phyloP scores from a whole-genome alignment of 2,113 vertebrate genomes.

The Gopherus flavomarginatus region DNA sequence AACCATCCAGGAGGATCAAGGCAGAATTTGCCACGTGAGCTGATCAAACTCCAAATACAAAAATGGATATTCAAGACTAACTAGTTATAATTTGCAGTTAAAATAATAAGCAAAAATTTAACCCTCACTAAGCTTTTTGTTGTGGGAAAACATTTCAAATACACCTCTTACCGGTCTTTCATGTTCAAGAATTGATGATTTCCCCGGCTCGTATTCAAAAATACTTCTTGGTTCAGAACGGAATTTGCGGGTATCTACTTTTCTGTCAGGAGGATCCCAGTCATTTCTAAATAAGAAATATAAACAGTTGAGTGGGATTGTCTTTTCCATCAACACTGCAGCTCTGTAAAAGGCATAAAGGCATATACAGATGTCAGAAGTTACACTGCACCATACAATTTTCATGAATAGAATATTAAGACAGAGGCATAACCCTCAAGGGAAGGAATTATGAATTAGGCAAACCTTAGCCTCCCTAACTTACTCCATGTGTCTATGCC shows the following conservation, averaged over 20 bases:
- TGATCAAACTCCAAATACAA: not conserved
- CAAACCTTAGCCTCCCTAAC: not conserved
- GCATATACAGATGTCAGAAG: not conserved
- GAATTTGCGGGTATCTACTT: conserved; percentile 96
- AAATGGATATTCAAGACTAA: not conserved
- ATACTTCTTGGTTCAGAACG: conserved; percentile 97
- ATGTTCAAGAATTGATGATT: conserved; percentile 96
- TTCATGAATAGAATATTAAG: not conserved
- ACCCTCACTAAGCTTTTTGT: not conserved
- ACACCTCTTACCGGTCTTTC: conserved; percentile 91
- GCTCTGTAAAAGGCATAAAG: not conserved
- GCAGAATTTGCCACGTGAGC: not conserved
- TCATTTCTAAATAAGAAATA: conserved; percentile 85
- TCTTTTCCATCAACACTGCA: not conserved
- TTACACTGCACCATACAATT: not conserved
- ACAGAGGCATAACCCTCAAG: not conserved
- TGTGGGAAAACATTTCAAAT: not conserved
- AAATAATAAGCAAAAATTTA: not conserved
- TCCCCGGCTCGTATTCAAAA: conserved; percentile 98
- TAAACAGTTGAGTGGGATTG: not conserved
- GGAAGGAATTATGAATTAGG: not conserved
- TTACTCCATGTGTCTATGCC: not conserved
- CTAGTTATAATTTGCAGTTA: not conserved
- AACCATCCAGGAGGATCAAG: not conserved
- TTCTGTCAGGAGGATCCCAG: conserved; percentile 97